Base-by-base conservation (phyloP, 2,113 vertebrate species). In the Emydura subglobosa region DNA sequence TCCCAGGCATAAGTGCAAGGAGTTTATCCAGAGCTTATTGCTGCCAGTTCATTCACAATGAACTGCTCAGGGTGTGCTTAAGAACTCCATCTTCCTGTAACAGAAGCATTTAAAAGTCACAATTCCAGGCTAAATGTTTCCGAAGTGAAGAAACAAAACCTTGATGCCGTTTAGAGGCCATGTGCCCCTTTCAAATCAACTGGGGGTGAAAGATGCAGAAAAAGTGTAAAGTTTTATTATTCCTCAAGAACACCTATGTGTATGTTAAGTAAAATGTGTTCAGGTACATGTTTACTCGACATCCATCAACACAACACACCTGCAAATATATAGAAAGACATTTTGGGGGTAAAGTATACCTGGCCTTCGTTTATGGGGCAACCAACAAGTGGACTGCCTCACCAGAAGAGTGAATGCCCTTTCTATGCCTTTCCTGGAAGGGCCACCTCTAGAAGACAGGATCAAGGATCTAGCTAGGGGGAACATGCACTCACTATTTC, bases 181-280 rank as follows among this genome's bases (percentile, higher is more conserved):
- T 85, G 90, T 95, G 84, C 92, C 49, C 50, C 61, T 96, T 76
- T n/a, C 65, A 91, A 39, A 82, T 79, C 65, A 90, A 93, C 80
- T 84, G 79, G 84, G 47, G 81, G 82, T 90, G 82, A 97, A 96
- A 89, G 55, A 65, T 81, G 50, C 68, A 81, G 22, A 89, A 76
- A 92, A 84, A 86, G 83, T 44, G 51, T 83, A 79, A 78, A 22
- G 65, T 34, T 49, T 61, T 87, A 55, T 93, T 90, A 86, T 89
- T 87, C 55, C 22, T 50, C 78, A 79, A 87, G 50, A 47, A 78
- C 25, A 24, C 4, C 10, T 55, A 81, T 22, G 17, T 49, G 72
- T 85, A 61, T 79, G 87, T 92, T 95, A 89, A 34, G 82, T 85
- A 92, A 96, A 91, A 80, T 27, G 78, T 44, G 22, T 83, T 93